These are phyloP conservation scores for Solenodon paradoxus DNA, from an alignment of 2,113 vertebrate genomes.

Conservation along the genomic window DNA sequence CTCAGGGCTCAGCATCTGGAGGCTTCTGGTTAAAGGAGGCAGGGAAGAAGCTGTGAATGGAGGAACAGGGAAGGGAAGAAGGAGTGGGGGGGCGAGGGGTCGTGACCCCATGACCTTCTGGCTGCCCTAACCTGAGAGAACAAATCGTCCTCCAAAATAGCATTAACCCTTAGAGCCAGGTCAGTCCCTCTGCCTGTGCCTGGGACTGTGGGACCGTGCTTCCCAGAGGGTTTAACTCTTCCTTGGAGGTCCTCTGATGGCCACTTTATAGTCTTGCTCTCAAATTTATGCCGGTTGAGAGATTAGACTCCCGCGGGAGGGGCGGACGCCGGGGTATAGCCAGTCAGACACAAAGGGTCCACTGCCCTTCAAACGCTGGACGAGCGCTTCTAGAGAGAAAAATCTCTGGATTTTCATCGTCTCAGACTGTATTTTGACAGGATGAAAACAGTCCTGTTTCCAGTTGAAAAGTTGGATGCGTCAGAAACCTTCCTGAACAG, in stretches of 20 bases:
- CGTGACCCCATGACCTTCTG: constrained; percentile 78
- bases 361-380: background rate
- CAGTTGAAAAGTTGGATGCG: background rate
- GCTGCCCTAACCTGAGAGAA: constrained; percentile 85
- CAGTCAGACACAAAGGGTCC: background rate
- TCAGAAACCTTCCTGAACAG: background rate
- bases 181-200: constrained; percentile 73
- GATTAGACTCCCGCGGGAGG: background rate
- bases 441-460: background rate
- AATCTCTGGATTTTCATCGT: background rate
- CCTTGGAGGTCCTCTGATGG: background rate
- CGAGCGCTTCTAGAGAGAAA: background rate
- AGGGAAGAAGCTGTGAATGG: constrained; percentile 62
- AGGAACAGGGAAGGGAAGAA: background rate
- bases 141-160: constrained; percentile 81
- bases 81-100: background rate
- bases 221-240: constrained; percentile 68
- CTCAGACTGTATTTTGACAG: background rate
- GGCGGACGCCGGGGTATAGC: background rate
- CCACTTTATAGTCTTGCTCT: background rate
- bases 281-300: background rate
- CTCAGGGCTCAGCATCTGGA: constrained; percentile 81
- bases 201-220: background rate
- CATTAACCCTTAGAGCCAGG: constrained; percentile 84
- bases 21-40: constrained; percentile 81